Conservation (phyloP, 2,113 vertebrate species). For the Anarrhichthys ocellatus region DNA sequence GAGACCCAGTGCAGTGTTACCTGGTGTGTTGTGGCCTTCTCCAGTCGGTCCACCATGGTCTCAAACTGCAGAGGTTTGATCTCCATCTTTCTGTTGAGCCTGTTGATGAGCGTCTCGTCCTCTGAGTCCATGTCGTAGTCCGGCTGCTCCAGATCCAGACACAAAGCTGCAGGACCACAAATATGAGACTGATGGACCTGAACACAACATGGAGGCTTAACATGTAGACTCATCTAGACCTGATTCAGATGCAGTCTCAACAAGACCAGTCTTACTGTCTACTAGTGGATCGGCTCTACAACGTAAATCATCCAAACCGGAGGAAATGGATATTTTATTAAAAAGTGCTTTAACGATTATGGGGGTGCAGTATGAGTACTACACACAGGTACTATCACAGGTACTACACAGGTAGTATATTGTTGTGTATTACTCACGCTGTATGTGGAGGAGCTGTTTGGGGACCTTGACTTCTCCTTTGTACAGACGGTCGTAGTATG, state of each 20-base stretch:
- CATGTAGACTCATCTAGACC: background rate
- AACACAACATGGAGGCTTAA: background rate
- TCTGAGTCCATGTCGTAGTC: conserved; percentile 98
- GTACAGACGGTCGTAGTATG: conserved; percentile 93
- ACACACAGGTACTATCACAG: too few relatives aligned
- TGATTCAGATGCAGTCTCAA: background rate
- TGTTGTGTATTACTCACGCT: conserved; percentile 84
- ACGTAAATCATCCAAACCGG: too few relatives aligned
- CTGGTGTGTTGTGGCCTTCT: conserved; percentile 91
- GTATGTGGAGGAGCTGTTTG: conserved; percentile 96
- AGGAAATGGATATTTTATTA: too few relatives aligned
- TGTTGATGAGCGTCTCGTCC: conserved; percentile 92
- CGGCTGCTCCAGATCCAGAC: conserved; percentile 92
- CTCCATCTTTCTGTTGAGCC: conserved; percentile 94
- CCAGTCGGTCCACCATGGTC: conserved; percentile 93
- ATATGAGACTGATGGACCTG: background rate
- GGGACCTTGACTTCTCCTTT: conserved; percentile 92
- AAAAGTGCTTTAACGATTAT: too few relatives aligned
- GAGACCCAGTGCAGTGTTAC: too few relatives aligned
- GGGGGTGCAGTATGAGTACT: too few relatives aligned
- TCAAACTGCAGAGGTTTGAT: conserved; percentile 95
- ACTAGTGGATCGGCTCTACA: background rate
- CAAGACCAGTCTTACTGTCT: background rate
- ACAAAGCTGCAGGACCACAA: conserved; percentile 83
- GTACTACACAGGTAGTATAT: background rate